Evolutionary conservation across 2,797 vertebrate species (phyloP).

Genomic region (Thunnus albacares): DNA sequence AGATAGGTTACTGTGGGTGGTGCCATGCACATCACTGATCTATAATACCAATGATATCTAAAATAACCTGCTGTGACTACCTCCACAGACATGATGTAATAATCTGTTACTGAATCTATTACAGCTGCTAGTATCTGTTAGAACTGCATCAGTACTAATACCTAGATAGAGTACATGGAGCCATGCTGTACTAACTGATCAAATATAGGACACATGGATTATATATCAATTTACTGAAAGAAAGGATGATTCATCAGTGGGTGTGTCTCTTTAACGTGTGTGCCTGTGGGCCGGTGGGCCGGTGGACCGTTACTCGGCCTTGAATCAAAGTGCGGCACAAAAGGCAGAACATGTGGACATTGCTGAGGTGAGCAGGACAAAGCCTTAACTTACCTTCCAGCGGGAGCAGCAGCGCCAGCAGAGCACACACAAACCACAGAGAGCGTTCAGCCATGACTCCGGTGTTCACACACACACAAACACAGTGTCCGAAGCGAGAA

Average conservation of each 20-base stretch:
- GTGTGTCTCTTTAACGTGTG: not conserved
- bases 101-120: not conserved
- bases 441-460: slow-evolving; percentile 38
- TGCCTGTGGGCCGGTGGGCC: not conserved
- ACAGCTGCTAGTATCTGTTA: not conserved
- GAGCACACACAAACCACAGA: slow-evolving; percentile 10
- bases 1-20: slow-evolving; percentile 26
- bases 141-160: not conserved
- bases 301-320: slow-evolving; percentile 39
- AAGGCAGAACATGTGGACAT: slow-evolving; percentile 23
- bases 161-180: not conserved
- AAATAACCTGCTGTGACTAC: not conserved
- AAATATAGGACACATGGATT: too few species aligned
- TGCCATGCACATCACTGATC: slow-evolving; percentile 2
- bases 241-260: too few species aligned
- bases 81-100: not conserved
- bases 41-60: not conserved
- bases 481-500: not conserved
- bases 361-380: slow-evolving; percentile 46
- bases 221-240: too few species aligned
- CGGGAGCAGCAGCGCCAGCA: slow-evolving; percentile 72
- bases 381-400: slow-evolving; percentile 74
- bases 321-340: slow-evolving; percentile 42
- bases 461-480: not conserved
- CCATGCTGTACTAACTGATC: not conserved